Base-by-base conservation (phyloP, 2,888 invertebrate species). In the Agriopis aurantiaria region DNA sequence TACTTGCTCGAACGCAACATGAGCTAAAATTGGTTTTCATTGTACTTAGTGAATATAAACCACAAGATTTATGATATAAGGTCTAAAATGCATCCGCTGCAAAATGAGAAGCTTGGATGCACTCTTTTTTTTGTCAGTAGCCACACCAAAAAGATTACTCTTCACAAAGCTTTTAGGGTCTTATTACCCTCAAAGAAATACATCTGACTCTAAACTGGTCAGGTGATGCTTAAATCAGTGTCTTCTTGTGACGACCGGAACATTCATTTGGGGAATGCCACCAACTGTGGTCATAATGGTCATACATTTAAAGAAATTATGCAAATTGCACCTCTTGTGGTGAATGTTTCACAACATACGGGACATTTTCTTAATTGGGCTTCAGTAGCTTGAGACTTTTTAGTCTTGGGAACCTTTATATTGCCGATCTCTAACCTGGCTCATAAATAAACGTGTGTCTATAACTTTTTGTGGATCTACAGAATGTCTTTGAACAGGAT, bases 201-300 rank as follows among this genome's bases (percentile, higher is more conserved):
- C 71, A 74, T 77, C 69, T 69, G 74, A 69, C 59, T 77, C 75
- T 67, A 79, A 81, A 83, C 75, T 78, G 78, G 76, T 66, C 73
- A 77, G 64, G 70, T 65, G 65, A 63, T 74, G 65, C 69, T 78
- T 82, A 80, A 82, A 81, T 82, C 81, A 79, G 77, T 78, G 81
- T 79, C 78, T 72, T 62, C 73, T 67, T 75, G 73, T 72, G 76
- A 75, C 76, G 71, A 77, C 77, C 77, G 75, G 62, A 76, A 77
- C 78, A 82, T 82, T 77, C 74, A 76, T 83, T 80, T 81, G 76
- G 72, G 72, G 77, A 72, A 71, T 83, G 73, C 82, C 82, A 80
- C 81, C 83, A 80, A 75, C 80, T 69, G 78, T 23, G 81, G 68
- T 53, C 51, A 61, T 79, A 75, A 79, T 78, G 76, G 68, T 72